Conservation (phyloP, 2,888 invertebrate species). For the Helleia helle region DNA sequence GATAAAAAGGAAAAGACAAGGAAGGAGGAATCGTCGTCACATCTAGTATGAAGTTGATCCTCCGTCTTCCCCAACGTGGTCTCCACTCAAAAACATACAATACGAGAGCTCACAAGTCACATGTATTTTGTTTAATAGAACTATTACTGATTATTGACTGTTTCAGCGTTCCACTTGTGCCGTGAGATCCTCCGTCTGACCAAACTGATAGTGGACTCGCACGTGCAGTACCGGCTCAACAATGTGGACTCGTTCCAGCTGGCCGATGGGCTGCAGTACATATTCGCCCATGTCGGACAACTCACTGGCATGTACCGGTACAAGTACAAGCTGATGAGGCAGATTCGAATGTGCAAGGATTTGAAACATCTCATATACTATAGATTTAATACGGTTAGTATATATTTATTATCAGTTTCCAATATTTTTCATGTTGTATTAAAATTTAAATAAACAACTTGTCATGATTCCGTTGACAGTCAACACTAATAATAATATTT, state of each 20-base stretch:
- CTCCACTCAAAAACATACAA: too few species aligned
- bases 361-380: constrained; percentile 99
- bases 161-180: constrained; percentile 96
- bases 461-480: too few species aligned
- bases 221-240: constrained; percentile 98
- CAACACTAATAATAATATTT: too few species aligned
- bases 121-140: too few species aligned
- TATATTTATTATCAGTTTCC: not conserved
- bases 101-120: too few species aligned
- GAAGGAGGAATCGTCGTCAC: too few species aligned
- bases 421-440: too few species aligned
- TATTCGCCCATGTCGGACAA: constrained; percentile 99
- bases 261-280: constrained; percentile 98
- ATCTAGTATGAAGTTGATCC: too few species aligned
- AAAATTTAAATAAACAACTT: too few species aligned
- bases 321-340: constrained; percentile 98
- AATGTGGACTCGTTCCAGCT: constrained; percentile 99
- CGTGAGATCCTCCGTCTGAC: constrained; percentile 98
- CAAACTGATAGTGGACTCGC: constrained; percentile 98
- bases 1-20: too few species aligned
- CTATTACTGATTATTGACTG: too few species aligned
- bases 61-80: too few species aligned
- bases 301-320: constrained; percentile 99
- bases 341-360: constrained; percentile 99
- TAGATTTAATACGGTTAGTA: constrained; percentile 94